Evolutionary conservation across 1,140 invertebrate species (phyloP), one percentile per base, ranked within the genome.

Genomic region (Listronotus bonariensis): DNA sequence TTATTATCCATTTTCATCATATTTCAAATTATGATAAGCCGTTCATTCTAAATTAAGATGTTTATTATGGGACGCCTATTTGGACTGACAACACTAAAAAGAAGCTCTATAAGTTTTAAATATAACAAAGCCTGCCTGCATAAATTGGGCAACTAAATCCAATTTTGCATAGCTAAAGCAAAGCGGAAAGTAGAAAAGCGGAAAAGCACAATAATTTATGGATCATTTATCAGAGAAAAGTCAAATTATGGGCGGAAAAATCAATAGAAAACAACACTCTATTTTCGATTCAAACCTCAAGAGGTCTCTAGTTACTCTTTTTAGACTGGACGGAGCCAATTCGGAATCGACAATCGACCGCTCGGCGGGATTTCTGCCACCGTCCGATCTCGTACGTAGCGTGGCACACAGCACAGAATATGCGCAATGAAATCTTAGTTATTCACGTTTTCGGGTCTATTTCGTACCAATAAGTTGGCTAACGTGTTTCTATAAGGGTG

Each of bases 381-480:
- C 15, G 11, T 15, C 31, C 65, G 65, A 56, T 63, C 43, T 55
- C 20, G 38, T n/a, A 15, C 45, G 18, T 26, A 42, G 12, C 53
- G 43, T 56, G 68, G 45, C 41, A 40, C 18, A 31, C 15, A 17
- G 51, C 26, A 12, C 51, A 61, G 69, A 73, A 70, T 74, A 74
- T 74, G 74, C 74, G 74, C 72, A 68, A 42, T 64, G 14, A 51
- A 31, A 17, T 48, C 65, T 64, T 72, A 68, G 71, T 66, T 63
- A 68, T 74, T 76, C 74, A 72, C 69, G 72, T 76, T 74, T 69
- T 74, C 71, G 68, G 71, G 68, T 46, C 62, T 72, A 72, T 74
- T 74, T 76, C 52, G 61, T 71, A 65, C 58, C 74, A 74, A 74
- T 76, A 76, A 76, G 74, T 76, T 76, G 73, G 74, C 74, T 67